phyloP scores from a whole-genome alignment of 2,113 vertebrate species.

The Struthidea cinerea region DNA sequence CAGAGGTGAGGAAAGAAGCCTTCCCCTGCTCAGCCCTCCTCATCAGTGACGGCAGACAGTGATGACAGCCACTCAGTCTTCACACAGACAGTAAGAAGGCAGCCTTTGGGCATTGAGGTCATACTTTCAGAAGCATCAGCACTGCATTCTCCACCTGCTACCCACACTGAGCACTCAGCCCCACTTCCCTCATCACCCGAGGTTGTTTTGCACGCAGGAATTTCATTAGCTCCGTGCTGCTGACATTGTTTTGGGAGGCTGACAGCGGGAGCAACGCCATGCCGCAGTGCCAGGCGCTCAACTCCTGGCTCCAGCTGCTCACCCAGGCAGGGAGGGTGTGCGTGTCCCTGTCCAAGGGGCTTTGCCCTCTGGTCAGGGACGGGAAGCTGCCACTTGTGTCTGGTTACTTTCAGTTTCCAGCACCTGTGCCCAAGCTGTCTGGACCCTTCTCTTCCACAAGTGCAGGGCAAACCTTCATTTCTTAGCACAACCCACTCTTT shows the following conservation, averaged over 20 bases:
- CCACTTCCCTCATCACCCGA: not conserved
- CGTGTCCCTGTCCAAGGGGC: not conserved
- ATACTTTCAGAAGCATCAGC: not conserved
- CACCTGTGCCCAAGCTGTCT: not conserved
- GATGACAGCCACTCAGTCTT: not conserved
- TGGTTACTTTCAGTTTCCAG: not conserved
- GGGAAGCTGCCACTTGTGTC: not conserved
- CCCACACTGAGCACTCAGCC: fast-evolving
- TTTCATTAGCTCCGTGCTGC: not conserved
- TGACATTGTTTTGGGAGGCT: not conserved
- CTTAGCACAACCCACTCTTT: not conserved
- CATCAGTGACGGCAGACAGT: not conserved
- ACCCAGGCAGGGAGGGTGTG: not conserved
- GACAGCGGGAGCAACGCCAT: not conserved
- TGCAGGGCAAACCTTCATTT: not conserved
- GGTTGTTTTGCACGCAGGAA: not conserved
- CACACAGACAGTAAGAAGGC: not conserved
- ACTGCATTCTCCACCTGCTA: not conserved
- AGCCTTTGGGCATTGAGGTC: not conserved
- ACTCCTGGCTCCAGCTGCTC: not conserved
- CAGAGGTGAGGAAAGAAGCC: not conserved
- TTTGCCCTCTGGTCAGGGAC: not conserved
- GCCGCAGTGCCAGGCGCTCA: not conserved
- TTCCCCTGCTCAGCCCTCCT: not conserved
- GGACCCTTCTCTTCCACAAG: not conserved